These are phyloP conservation scores for Hemiscyllium ocellatum DNA, from an alignment of 2,113 vertebrate genomes.

Conservation along the genomic window DNA sequence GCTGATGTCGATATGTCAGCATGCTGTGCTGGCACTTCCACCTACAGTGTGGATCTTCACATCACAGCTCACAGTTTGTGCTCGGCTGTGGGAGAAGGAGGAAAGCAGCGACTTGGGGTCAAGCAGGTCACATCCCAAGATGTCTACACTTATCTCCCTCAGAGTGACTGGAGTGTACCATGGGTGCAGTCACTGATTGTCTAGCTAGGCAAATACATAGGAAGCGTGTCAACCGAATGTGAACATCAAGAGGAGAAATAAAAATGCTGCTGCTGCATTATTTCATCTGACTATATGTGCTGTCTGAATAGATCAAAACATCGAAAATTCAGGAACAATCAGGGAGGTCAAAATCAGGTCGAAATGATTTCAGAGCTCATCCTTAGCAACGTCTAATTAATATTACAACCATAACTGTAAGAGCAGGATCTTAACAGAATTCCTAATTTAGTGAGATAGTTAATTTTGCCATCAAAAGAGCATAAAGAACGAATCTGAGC, in stretches of 20 bases:
- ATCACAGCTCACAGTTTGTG: background rate
- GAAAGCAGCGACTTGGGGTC: background rate
- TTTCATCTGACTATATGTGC: background rate
- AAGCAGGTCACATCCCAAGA: background rate
- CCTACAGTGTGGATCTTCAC: background rate
- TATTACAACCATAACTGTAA: constrained; percentile 31
- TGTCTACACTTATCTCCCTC: background rate
- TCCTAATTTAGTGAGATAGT: constrained; percentile 24
- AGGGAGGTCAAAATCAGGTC: constrained; percentile 25
- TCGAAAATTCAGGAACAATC: constrained; percentile 16
- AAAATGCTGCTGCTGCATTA: background rate
- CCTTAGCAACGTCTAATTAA: constrained; percentile 25
- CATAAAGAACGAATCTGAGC: constrained; percentile 17
- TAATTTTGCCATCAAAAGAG: constrained; percentile 30
- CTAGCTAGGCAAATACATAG: background rate
- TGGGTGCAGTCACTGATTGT: background rate
- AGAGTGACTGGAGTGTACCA: background rate
- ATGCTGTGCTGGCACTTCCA: background rate
- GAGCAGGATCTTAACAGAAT: constrained; percentile 18
- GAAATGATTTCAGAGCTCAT: constrained; percentile 24
- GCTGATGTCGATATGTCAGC: background rate
- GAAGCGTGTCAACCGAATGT: background rate
- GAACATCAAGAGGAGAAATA: background rate
- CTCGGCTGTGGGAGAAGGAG: background rate
- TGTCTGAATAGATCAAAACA: constrained; percentile 27